phyloP scores from a whole-genome alignment of 1,140 invertebrate genomes.

The Macrotrachela quadricornifera region DNA sequence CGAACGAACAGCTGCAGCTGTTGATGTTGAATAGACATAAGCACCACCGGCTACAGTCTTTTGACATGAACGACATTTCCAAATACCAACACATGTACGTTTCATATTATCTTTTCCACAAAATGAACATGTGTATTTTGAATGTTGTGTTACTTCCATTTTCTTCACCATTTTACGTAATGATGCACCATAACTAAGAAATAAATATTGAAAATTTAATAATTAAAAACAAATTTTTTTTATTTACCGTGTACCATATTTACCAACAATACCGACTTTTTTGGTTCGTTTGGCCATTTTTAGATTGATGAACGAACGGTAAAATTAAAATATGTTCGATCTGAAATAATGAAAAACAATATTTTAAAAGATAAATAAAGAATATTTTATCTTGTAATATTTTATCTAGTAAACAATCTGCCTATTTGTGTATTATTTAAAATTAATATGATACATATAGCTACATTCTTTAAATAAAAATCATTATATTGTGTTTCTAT shows the following conservation, averaged over 20 bases:
- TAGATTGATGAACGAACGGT: no score
- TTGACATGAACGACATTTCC: slow-evolving; percentile 85
- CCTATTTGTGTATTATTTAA: no score
- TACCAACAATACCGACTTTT: slow-evolving; percentile 99
- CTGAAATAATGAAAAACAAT: no score
- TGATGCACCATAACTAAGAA: slow-evolving; percentile 95
- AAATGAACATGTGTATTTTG: slow-evolving; percentile 95
- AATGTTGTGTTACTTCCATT: slow-evolving; percentile 97
- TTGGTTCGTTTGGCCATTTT: slow-evolving; percentile 82
- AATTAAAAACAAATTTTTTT: no score
- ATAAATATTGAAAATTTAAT: no score
- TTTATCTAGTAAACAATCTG: no score
- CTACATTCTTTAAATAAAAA: no score
- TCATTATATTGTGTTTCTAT: no score
- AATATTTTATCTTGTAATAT: no score
- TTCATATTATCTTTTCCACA: slow-evolving; percentile 89
- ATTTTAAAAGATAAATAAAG: no score
- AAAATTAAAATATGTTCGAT: no score
- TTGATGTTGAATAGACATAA: slow-evolving; percentile 85
- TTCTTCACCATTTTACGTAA: slow-evolving; percentile 99
- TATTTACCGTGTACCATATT: slow-evolving; percentile 63
- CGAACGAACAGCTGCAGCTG: slow-evolving; percentile 77
- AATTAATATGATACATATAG: no score
- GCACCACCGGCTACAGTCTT: slow-evolving; percentile 77
- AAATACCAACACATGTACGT: slow-evolving; percentile 85